Conservation (phyloP, 2,888 invertebrate genomes). For the Zaprionus lineosus region DNA sequence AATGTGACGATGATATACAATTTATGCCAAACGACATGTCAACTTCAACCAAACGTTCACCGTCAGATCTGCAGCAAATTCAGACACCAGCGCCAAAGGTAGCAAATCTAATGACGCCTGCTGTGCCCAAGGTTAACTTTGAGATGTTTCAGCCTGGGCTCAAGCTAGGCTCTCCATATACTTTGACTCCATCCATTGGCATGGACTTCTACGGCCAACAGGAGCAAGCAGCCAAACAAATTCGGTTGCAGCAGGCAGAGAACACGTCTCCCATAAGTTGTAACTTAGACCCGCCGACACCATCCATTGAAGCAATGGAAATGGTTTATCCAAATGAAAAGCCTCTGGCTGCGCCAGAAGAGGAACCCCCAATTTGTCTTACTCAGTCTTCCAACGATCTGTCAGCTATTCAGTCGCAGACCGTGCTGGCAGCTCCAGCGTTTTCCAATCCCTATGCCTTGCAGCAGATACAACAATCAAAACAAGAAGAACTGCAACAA, state of each 20-base stretch:
- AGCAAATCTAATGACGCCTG: neutral
- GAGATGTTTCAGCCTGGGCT: too few species aligned
- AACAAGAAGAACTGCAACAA: neutral
- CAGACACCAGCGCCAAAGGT: neutral
- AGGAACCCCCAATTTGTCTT: neutral
- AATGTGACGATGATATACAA: constrained; percentile 50
- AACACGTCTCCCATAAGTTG: constrained; percentile 28
- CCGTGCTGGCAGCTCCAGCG: neutral
- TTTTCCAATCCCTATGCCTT: constrained; percentile 6
- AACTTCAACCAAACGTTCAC: neutral
- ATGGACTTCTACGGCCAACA: constrained; percentile 18
- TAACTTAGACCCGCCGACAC: constrained; percentile 50
- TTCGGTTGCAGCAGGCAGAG: constrained; percentile 8
- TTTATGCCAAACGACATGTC: constrained; percentile 21
- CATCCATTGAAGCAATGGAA: constrained; percentile 47
- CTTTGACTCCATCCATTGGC: constrained; percentile 13
- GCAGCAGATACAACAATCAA: neutral
- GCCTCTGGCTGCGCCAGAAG: neutral
- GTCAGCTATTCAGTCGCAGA: constrained; percentile 5
- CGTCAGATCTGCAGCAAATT: neutral
- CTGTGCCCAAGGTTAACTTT: too few species aligned
- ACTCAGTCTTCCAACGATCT: neutral
- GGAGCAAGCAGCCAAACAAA: constrained; percentile 8
- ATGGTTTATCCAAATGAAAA: constrained; percentile 37
- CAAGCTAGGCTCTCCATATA: constrained; percentile 35